phyloP scores from a whole-genome alignment of 2,888 invertebrate genomes.

The Cyclophora punctaria region DNA sequence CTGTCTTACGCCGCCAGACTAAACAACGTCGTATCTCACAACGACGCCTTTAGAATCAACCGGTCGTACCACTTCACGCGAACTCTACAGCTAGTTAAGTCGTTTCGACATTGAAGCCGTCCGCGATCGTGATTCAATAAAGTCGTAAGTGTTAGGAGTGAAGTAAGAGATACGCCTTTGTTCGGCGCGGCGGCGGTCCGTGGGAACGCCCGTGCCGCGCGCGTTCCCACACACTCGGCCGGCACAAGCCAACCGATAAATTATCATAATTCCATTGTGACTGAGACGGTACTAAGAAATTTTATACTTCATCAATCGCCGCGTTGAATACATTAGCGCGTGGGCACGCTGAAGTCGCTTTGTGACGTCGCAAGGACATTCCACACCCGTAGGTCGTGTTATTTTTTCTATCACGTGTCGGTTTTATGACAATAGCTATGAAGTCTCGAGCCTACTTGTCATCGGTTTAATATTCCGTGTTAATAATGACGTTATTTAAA shows the following conservation, averaged over 20 bases:
- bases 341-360: constrained; percentile 48
- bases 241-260: constrained; percentile 76
- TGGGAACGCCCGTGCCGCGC: constrained; percentile 75
- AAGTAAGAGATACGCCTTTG: constrained; percentile 43
- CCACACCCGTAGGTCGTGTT: constrained; percentile 23
- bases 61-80: constrained; percentile 28
- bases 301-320: constrained; percentile 74
- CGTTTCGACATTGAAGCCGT: constrained; percentile 25
- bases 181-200: constrained; percentile 42
- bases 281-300: constrained; percentile 75
- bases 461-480: constrained; percentile 11
- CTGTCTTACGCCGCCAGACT: constrained; percentile 49
- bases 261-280: constrained; percentile 76
- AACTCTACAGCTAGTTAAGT: constrained; percentile 39
- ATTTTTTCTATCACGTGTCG: constrained; percentile 48
- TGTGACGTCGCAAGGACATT: constrained; percentile 41
- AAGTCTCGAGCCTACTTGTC: constrained; percentile 26
- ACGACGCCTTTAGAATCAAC: constrained; percentile 31
- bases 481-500: constrained; percentile 27
- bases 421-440: constrained; percentile 43
- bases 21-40: constrained; percentile 49
- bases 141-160: constrained; percentile 42
- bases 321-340: constrained; percentile 74
- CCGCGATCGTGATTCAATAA: constrained; percentile 27
- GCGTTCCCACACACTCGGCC: constrained; percentile 76